A percentile compares a stretch with the other conserved stretches of the same genome.
phyloP scores from a whole-genome alignment of 1,140 invertebrate species.

The Brachionus sp. region DNA sequence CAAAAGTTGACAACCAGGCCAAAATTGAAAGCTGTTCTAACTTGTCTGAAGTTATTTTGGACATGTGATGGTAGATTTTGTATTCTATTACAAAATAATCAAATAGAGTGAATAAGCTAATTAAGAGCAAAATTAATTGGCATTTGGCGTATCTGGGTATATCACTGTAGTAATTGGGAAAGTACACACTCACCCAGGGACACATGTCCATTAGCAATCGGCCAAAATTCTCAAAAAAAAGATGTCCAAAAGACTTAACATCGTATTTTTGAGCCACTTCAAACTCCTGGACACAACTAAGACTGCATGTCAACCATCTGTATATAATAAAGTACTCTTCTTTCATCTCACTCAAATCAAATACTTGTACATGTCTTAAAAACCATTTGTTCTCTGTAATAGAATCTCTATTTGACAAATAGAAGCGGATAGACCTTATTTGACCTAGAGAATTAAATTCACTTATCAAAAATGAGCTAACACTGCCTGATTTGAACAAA shows the following conservation, averaged over 20 bases:
- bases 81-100: not conserved
- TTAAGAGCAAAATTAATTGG: not conserved
- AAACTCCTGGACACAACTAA: not conserved
- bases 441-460: conserved; percentile 10
- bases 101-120: not conserved
- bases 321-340: conserved; percentile 23
- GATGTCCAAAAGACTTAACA: conserved; percentile 5
- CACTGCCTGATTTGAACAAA: not conserved
- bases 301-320: not conserved
- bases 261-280: not conserved
- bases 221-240: conserved; percentile 9
- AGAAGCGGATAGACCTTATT: conserved; percentile 9
- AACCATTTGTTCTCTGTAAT: not conserved
- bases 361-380: not conserved
- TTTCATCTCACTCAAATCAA: not conserved
- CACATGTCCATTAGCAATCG: not conserved
- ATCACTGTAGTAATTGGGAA: conserved; percentile 23
- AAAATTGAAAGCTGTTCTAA: not conserved
- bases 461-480: not conserved
- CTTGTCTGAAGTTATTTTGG: not conserved
- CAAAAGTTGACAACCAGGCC: not conserved
- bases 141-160: not conserved
- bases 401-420: not conserved
- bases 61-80: not conserved
- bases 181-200: not conserved